These are phyloP conservation scores for Vulpes ferrilata DNA, from an alignment of 2,113 vertebrate genomes.

Conservation along the genomic window DNA sequence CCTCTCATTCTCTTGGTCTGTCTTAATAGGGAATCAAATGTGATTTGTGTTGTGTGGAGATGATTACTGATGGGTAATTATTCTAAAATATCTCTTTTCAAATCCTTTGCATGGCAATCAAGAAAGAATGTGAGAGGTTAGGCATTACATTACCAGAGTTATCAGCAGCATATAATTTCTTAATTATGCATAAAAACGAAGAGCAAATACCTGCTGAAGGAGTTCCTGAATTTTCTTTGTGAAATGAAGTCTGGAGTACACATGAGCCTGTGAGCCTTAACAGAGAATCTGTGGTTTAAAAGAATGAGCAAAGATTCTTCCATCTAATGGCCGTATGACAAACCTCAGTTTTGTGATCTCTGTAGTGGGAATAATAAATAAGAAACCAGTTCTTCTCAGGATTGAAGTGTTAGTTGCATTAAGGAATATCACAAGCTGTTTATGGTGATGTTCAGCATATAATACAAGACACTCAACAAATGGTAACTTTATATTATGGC, in stretches of 20 bases:
- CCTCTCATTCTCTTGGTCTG: conserved; percentile 72
- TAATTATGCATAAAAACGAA: conserved; percentile 77
- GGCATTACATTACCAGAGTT: conserved; percentile 70
- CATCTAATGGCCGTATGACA: not conserved
- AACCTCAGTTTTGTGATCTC: conserved; percentile 17
- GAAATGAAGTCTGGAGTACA: conserved; percentile 44
- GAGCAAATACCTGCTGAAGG: conserved; percentile 69
- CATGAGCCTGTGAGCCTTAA: not conserved
- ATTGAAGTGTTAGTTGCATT: not conserved
- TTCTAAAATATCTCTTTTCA: conserved; percentile 80
- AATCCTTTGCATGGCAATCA: conserved; percentile 77
- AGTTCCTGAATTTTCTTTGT: conserved; percentile 62
- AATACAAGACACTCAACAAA: not conserved
- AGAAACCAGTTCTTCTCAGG: not conserved
- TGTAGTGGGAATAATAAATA: not conserved
- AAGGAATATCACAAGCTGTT: not conserved
- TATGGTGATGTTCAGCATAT: not conserved
- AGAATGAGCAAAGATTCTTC: not conserved
- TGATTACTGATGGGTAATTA: conserved; percentile 82
- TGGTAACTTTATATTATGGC: not conserved
- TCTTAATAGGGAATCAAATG: conserved; percentile 78
- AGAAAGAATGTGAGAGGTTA: conserved; percentile 78
- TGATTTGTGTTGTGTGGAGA: conserved; percentile 76
- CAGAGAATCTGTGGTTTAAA: not conserved
- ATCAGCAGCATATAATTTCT: conserved; percentile 83